Evolutionary conservation across 1,140 invertebrate genomes (phyloP), one percentile per base, ranked within the genome.

Genomic region (Orius insidiosus): DNA sequence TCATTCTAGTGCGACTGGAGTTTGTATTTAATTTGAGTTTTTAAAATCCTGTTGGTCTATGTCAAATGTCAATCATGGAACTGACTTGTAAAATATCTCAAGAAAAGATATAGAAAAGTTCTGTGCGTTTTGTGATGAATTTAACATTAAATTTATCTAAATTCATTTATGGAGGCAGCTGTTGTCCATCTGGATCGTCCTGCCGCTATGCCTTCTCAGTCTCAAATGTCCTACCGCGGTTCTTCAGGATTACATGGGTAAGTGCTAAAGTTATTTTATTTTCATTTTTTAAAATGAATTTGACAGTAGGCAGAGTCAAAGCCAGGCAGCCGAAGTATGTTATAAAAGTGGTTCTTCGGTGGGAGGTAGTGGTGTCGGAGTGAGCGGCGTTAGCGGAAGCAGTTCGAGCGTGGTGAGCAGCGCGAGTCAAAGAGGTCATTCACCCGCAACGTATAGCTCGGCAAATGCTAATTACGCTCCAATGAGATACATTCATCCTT

Each of bases 131-230:
- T 46, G 45, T 46, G 45, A 46, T 46, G 45, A 33, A 16, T 46
- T 33, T 33, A 24, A 46, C 14, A 46, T 46, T 46, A 36, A 46
- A 35, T 34, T 19, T 18, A 19, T 19, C 18, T 46, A 13, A 16
- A 11, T 14, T 15, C 34, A 44, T 45, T 46, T 49, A 53, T 53
- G 52, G 52, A 53, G 49, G 52, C 55, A 44, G 24, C 24, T 24
- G 52, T 54, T 45, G 52, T 54, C 37, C 55, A 56, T 51, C 50
- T 54, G 48, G 55, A 56, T 35, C 55, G 52, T 49, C 45, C 52
- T 46, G 51, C 52, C 24, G 32, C 47, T 18, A 54, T 56, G 53
- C 51, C 55, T 45, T 50, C 55, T 38, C 55, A 56, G 48, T 47
- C 55, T 30, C 55, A 54, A 49, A 56, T 56, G 55, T 49, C 55